Conservation (phyloP, 2,113 vertebrate species). For the Regulus satrapa region DNA sequence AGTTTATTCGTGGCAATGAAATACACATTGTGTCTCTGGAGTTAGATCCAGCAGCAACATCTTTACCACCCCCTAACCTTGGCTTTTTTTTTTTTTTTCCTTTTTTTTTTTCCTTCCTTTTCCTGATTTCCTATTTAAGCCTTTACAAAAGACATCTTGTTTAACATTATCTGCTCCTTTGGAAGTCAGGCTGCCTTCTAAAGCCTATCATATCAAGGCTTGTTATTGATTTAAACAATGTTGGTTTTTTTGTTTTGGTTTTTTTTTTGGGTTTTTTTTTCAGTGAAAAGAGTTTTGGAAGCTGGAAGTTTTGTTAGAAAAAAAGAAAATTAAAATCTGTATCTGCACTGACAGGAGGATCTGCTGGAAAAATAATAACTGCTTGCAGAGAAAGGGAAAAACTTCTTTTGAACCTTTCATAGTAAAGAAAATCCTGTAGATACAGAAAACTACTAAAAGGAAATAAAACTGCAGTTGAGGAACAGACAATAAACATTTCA, state of each 20-base stretch:
- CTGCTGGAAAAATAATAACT: background rate
- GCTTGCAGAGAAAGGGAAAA: background rate
- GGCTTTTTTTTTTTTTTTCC: background rate
- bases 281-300: background rate
- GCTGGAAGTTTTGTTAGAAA: background rate
- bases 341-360: background rate
- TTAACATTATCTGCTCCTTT: background rate
- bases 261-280: no score
- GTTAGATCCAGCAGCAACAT: slow-evolving; percentile 51
- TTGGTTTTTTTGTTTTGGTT: no score
- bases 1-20: slow-evolving; percentile 72
- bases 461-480: slow-evolving; percentile 38
- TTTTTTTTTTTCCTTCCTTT: background rate
- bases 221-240: background rate
- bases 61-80: slow-evolving; percentile 30
- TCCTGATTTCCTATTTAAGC: background rate
- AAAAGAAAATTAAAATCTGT: no score
- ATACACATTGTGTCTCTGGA: slow-evolving; percentile 63
- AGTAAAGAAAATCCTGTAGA: background rate
- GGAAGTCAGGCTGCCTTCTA: background rate
- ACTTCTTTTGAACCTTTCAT: background rate
- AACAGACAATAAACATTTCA: slow-evolving; percentile 54
- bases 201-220: background rate
- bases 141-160: slow-evolving; percentile 31
- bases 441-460: slow-evolving; percentile 19